phyloP scores from a whole-genome alignment of 2,797 vertebrate genomes.

The Carcharodon carcharias region DNA sequence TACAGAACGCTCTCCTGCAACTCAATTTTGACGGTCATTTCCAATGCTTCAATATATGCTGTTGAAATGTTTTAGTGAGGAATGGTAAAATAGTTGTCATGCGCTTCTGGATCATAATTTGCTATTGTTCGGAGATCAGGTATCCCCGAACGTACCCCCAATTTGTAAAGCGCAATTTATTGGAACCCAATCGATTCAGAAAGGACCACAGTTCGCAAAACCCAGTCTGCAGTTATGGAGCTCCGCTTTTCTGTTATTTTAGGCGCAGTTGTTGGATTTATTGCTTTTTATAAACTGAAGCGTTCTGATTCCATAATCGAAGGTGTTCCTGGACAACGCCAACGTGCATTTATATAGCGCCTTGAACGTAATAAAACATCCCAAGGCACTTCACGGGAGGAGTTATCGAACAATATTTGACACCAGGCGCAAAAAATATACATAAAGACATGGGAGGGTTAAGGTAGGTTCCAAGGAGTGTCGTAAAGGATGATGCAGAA shows the following conservation, averaged over 20 bases:
- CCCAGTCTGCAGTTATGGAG: background rate
- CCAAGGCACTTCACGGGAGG: background rate
- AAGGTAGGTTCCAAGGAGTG: background rate
- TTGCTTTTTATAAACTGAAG: background rate
- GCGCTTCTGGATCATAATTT: background rate
- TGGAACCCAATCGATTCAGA: background rate
- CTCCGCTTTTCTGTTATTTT: background rate
- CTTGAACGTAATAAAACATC: too few relatives aligned
- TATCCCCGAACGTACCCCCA: background rate
- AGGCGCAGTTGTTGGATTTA: background rate
- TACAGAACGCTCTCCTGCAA: too few relatives aligned
- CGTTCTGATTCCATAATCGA: background rate
- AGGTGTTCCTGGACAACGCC: background rate
- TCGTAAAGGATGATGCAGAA: background rate
- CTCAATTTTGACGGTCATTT: background rate
- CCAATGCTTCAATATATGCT: background rate
- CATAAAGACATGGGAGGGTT: background rate
- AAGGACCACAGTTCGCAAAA: background rate
- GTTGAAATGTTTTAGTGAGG: background rate
- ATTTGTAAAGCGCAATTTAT: background rate
- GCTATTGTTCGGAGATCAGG: background rate
- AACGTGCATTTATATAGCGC: background rate
- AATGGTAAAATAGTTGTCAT: background rate
- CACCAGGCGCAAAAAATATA: background rate
- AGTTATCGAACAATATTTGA: background rate